Percentiles rank a stretch among this genome's conserved stretches.
Evolutionary conservation across 2,888 invertebrate species (phyloP).

Genomic region (Troides oblongomaculatus): DNA sequence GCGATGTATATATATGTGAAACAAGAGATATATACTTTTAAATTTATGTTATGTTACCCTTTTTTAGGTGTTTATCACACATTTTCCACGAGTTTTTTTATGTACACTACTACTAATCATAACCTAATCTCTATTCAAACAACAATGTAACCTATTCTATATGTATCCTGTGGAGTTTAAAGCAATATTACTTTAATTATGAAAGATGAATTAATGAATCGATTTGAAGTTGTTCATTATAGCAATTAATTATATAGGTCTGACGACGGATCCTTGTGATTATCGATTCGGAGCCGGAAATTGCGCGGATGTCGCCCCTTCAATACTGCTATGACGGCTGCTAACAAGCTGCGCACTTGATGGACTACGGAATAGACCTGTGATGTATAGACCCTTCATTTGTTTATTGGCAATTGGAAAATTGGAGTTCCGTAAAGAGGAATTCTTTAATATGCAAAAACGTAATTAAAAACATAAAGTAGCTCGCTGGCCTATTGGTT

Average conservation of each 20-base stretch:
- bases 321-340: constrained; percentile 5
- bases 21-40: too few relatives aligned
- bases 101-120: not conserved
- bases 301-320: constrained; percentile 22
- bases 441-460: too few relatives aligned
- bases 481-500: too few relatives aligned
- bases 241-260: constrained; percentile 15
- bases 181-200: not conserved
- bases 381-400: not conserved
- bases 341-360: constrained; percentile 15
- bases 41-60: too few relatives aligned
- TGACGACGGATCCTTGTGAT: constrained; percentile 4
- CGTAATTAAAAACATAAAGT: too few relatives aligned
- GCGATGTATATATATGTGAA: too few relatives aligned
- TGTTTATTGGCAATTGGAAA: not conserved
- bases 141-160: not conserved
- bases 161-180: not conserved
- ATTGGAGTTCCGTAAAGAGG: too few relatives aligned
- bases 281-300: constrained; percentile 25
- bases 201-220: not conserved
- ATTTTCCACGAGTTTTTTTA: too few relatives aligned
- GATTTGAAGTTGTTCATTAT: not conserved
- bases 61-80: too few relatives aligned
- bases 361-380: not conserved
- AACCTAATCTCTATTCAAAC: too few relatives aligned